Base-by-base conservation (phyloP, 2,797 vertebrate genomes). In the Pempheris klunzingeri region DNA sequence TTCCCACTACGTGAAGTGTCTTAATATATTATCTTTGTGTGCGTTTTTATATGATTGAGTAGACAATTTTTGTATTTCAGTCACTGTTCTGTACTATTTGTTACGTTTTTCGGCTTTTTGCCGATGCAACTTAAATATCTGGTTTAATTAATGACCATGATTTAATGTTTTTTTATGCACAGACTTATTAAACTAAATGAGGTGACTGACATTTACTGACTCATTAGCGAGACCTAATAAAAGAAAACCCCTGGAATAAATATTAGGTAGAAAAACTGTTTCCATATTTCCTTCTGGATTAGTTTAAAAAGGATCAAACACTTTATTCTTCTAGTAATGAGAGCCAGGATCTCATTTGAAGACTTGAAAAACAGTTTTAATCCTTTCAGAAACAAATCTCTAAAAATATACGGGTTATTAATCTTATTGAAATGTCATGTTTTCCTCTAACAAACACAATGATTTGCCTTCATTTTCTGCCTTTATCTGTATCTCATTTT, bases 141-240 rank as follows among this genome's bases (percentile, higher is more conserved):
- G 74, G 26, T 50, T 86, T 77, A 82, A 89, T 88, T 79, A 76
- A 80, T 85, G 60, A 55, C 20, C 17, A 57, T 83, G 83, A 83
- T 87, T 82, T 77, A 55, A 73, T 82, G 43, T 54, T 44, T 78
- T 75, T 82, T 84, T 71, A 75, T 74, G 46, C 14, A 58, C 30
- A 58, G 38, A 75, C 62, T 71, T 78, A 74, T 82, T 80, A 73
- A 85, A 84, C 12, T 72, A 80, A 91, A 91, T 55, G 80, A 88
- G 80, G 82, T 78, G 85, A 77, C 60, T 84, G 90, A 90, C 85
- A 86, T 91, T 90, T 90, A 88, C 81, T 68, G 78, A 82, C 55
- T 89, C 88, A 85, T 91, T 92, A 92, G 74, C 8, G 24, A 71
- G 60, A 79, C 49, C 63, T 73, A 81, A 80, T 91, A 87, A 88